phyloP scores from a whole-genome alignment of 2,888 invertebrate genomes.

The Dicranocentrus wangi region DNA sequence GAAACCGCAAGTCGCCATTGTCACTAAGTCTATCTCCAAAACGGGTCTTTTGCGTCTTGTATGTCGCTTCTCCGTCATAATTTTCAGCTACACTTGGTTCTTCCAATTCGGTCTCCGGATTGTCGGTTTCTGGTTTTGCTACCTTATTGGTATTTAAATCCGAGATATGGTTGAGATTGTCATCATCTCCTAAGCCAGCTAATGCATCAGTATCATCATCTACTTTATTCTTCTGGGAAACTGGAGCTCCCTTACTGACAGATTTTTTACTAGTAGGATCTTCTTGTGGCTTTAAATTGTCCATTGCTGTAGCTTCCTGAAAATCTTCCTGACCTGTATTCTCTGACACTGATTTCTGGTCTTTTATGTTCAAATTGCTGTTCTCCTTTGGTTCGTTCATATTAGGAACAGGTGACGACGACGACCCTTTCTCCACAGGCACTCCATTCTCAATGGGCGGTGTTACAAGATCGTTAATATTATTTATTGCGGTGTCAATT shows the following conservation, averaged over 20 bases:
- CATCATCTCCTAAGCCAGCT: background rate
- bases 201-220: constrained; percentile 11
- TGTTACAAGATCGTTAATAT: too few species aligned
- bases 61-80: constrained; percentile 20
- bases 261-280: too few species aligned
- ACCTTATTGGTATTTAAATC: too few species aligned
- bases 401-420: background rate
- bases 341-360: too few species aligned
- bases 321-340: too few species aligned
- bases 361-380: too few species aligned
- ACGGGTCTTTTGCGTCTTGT: background rate
- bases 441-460: background rate
- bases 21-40: background rate
- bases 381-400: constrained; percentile 4
- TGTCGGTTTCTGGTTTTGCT: background rate
- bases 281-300: too few species aligned
- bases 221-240: background rate
- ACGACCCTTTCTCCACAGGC: background rate
- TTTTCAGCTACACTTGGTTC: background rate
- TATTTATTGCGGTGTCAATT: too few species aligned
- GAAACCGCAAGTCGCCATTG: background rate
- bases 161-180: too few species aligned
- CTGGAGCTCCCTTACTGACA: background rate
- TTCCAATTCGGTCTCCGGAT: background rate
- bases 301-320: too few species aligned